Evolutionary conservation across 2,797 vertebrate species (phyloP).

Genomic region (Lithobates sylvaticus): DNA sequence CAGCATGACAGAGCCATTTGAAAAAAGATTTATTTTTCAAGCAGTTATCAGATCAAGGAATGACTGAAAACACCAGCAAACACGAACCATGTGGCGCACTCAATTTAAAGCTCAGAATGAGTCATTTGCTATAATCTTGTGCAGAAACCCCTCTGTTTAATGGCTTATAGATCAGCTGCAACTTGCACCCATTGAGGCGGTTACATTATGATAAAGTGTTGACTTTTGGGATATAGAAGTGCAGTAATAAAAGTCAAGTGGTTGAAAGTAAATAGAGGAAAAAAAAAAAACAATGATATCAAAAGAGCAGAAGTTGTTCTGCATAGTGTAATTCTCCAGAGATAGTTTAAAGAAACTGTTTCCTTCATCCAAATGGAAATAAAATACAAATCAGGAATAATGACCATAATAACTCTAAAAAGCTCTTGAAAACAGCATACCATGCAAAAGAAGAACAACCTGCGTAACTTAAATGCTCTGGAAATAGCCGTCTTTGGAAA

Average conservation of each 20-base stretch:
- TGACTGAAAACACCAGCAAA: not conserved
- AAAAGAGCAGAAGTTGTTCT: constrained; percentile 28
- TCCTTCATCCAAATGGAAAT: constrained; percentile 41
- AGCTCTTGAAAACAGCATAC: constrained; percentile 27
- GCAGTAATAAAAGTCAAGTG: constrained; percentile 30
- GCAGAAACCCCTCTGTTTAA: not conserved
- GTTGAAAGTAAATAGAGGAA: constrained; percentile 19
- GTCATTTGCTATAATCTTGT: constrained; percentile 13
- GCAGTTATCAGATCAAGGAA: not conserved
- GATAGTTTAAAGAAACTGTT: constrained; percentile 16
- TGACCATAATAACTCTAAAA: constrained; percentile 25
- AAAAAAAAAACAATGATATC: constrained; percentile 16
- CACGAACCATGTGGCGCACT: not conserved
- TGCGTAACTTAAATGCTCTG: constrained; percentile 1
- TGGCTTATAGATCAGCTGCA: constrained; percentile 23
- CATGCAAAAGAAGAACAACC: constrained; percentile 21
- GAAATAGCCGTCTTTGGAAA: constrained; percentile 25
- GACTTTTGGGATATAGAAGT: constrained; percentile 13
- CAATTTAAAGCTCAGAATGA: not conserved
- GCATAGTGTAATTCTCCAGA: constrained; percentile 25
- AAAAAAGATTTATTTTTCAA: not conserved
- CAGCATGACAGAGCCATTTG: not conserved
- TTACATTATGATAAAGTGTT: not conserved
- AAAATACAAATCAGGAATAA: constrained; percentile 33
- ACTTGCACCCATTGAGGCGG: not conserved